A percentile compares a stretch with the other conserved stretches of the same genome.
Evolutionary conservation across 2,113 vertebrate genomes (phyloP).

Genomic region (Periophthalmodon schlosseri): DNA sequence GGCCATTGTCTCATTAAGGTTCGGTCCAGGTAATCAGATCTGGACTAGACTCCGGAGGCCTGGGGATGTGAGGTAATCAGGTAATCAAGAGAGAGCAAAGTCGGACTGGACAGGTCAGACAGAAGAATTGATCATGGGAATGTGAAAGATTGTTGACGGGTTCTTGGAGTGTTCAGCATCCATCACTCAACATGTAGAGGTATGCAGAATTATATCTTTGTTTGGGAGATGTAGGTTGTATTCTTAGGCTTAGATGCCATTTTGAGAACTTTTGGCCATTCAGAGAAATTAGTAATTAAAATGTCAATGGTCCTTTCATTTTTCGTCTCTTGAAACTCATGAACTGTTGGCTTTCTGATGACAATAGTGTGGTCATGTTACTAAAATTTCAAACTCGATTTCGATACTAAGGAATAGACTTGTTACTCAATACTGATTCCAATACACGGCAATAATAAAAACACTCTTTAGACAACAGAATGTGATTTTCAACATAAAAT

Average conservation of each 20-base stretch:
- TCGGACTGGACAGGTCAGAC: not conserved
- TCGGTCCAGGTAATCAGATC: conserved; percentile 35
- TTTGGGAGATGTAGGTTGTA: not conserved
- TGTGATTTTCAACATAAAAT: no score
- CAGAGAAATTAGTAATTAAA: no score
- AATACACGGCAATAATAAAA: no score
- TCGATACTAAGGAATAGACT: no score
- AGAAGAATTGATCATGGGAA: not conserved
- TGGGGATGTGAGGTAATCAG: not conserved
- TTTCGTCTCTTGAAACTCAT: no score
- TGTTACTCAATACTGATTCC: no score
- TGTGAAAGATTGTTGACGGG: not conserved
- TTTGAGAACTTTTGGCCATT: no score
- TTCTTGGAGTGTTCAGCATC: not conserved
- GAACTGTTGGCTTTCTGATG: no score
- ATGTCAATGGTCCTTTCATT: no score
- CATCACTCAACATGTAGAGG: not conserved
- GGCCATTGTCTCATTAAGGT: conserved; percentile 36
- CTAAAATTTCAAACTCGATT: no score
- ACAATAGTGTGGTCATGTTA: no score
- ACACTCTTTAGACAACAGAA: no score
- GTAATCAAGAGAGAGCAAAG: not conserved
- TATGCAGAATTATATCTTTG: not conserved
- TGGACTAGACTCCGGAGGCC: conserved; percentile 1
- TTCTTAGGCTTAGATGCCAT: not conserved